phyloP scores from a whole-genome alignment of 2,797 vertebrate genomes.

The Zenarchopterus dispar region DNA sequence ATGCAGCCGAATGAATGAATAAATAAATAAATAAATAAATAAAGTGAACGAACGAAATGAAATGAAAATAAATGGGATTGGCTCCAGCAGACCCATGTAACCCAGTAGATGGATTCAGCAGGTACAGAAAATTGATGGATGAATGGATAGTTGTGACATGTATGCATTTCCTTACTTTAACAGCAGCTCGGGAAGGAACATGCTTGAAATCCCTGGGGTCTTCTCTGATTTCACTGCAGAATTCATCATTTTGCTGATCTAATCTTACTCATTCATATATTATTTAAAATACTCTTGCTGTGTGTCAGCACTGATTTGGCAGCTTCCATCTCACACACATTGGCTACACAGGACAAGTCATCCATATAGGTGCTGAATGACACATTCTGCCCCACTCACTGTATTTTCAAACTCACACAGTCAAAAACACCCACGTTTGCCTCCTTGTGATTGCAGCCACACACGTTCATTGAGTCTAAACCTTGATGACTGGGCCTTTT shows the following conservation, averaged over 20 bases:
- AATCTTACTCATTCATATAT: conserved; percentile 61
- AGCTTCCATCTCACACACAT: conserved; percentile 33
- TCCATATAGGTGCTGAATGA: conserved; percentile 32
- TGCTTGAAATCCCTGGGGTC: neutral
- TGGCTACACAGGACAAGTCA: conserved; percentile 12
- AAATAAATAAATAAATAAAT: too few species aligned
- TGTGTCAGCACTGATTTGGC: conserved; percentile 56
- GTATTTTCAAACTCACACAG: conserved; percentile 1
- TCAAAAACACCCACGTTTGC: neutral
- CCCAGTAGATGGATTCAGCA: too few species aligned
- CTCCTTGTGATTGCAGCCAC: conserved; percentile 1
- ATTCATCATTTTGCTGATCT: conserved; percentile 44
- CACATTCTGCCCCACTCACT: conserved; percentile 4
- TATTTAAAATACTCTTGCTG: conserved; percentile 57
- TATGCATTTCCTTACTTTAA: conserved; percentile 6
- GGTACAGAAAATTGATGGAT: too few species aligned
- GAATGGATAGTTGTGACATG: too few species aligned
- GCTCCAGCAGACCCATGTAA: too few species aligned
- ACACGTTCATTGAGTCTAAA: conserved; percentile 47
- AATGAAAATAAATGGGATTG: too few species aligned
- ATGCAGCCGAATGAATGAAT: too few species aligned
- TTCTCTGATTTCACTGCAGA: conserved; percentile 49
- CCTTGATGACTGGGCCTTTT: conserved; percentile 75
- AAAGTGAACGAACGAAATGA: too few species aligned
- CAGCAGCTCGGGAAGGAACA: conserved; percentile 19